Percentiles rank a stretch among this genome's conserved stretches.
Evolutionary conservation across 2,113 vertebrate species (phyloP).

Genomic region (Anguilla rostrata): DNA sequence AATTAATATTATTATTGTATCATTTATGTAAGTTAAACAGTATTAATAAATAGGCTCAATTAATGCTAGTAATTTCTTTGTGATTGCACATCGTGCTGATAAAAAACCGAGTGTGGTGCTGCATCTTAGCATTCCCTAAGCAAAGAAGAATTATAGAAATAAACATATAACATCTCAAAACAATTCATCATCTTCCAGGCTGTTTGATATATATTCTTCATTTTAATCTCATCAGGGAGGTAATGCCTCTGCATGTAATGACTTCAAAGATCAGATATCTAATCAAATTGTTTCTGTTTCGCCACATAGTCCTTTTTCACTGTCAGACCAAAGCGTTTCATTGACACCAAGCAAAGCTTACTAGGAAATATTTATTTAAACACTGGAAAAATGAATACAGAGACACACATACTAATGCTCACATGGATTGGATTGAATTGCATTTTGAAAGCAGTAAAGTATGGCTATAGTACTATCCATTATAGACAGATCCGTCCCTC

Average conservation of each 20-base stretch:
- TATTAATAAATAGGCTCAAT: background rate
- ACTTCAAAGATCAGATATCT: conserved; percentile 43
- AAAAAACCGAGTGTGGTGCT: conserved; percentile 56
- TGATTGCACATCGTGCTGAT: conserved; percentile 29
- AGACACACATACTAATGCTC: no score
- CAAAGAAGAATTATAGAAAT: conserved; percentile 42
- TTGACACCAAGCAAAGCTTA: no score
- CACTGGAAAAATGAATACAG: no score
- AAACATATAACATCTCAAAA: conserved; percentile 35
- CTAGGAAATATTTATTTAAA: no score
- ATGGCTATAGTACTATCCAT: no score
- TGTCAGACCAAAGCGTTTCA: background rate
- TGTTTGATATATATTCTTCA: conserved; percentile 52
- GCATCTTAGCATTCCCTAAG: conserved; percentile 30
- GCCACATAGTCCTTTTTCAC: conserved; percentile 31
- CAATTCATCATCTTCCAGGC: conserved; percentile 40
- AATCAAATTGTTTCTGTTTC: conserved; percentile 42
- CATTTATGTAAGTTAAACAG: conserved; percentile 14
- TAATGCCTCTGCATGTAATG: conserved; percentile 41
- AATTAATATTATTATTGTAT: conserved; percentile 31
- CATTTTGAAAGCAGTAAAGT: no score
- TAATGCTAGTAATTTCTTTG: conserved; percentile 3
- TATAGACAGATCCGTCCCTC: no score
- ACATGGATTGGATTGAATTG: no score
- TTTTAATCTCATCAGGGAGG: conserved; percentile 42